These are phyloP conservation scores for Chironomus tentans DNA, from an alignment of 2,888 invertebrate genomes.

Conservation along the genomic window DNA sequence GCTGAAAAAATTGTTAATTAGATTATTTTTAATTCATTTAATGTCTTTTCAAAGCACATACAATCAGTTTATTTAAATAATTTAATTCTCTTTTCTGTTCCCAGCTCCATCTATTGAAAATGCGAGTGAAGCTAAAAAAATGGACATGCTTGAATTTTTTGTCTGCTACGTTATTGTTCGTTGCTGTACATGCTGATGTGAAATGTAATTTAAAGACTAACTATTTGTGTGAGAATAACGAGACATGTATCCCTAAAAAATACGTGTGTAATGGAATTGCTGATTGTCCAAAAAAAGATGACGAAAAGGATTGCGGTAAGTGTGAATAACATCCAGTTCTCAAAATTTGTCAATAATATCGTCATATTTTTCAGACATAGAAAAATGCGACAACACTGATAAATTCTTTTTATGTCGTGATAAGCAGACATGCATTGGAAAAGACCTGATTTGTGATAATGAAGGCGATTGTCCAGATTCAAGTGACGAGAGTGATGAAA, in stretches of 20 bases:
- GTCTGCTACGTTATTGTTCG: no score
- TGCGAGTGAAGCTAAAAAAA: no score
- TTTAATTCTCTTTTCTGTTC: no score
- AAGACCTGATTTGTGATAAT: conserved; percentile 50
- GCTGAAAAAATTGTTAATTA: no score
- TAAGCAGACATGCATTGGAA: conserved; percentile 45
- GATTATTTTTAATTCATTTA: no score
- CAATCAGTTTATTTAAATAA: no score
- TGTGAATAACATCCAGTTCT: conserved; percentile 21
- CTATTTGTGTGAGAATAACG: conserved; percentile 47
- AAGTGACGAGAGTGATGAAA: conserved; percentile 45
- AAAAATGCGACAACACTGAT: neutral
- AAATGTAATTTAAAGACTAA: conserved; percentile 33
- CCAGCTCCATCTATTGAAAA: no score
- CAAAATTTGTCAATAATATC: neutral
- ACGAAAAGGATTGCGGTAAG: conserved; percentile 49
- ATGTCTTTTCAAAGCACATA: no score
- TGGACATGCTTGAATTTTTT: no score
- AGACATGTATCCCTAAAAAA: conserved; percentile 46
- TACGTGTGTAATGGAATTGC: conserved; percentile 47
- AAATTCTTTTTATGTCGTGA: conserved; percentile 33
- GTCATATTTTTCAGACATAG: neutral
- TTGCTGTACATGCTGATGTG: neutral
- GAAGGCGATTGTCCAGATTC: conserved; percentile 51
- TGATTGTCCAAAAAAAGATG: conserved; percentile 51